phyloP scores from a whole-genome alignment of 2,888 invertebrate species.

The Lordiphosa fenestrarum region DNA sequence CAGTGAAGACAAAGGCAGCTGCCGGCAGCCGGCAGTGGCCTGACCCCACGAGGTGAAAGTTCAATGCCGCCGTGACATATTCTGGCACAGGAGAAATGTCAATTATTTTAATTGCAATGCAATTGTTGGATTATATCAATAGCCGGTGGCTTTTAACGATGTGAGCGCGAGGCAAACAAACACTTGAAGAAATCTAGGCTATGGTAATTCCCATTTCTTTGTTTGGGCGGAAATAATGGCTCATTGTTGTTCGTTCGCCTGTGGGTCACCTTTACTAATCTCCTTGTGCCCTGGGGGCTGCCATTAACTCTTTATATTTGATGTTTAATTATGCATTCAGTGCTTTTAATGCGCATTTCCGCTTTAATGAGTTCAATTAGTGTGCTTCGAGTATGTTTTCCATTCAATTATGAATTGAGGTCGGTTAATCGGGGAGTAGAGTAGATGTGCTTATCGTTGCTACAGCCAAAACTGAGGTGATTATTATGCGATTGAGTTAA shows the following conservation, averaged over 20 bases:
- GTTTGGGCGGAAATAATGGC: background rate
- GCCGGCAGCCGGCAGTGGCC: background rate
- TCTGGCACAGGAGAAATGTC: slow-evolving; percentile 38
- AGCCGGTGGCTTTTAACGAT: slow-evolving; percentile 1
- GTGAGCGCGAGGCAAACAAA: no score
- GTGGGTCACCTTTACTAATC: background rate
- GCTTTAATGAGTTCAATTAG: slow-evolving; percentile 50
- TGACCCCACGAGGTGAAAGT: slow-evolving; percentile 30
- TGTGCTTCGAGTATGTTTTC: slow-evolving; percentile 29
- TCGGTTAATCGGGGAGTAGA: background rate
- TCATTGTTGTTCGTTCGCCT: background rate
- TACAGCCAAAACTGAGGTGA: background rate
- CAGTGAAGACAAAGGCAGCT: slow-evolving; percentile 47
- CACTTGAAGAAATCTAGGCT: slow-evolving; percentile 1
- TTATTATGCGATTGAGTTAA: background rate
- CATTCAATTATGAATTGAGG: slow-evolving; percentile 41
- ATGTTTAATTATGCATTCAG: slow-evolving; percentile 72
- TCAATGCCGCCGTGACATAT: slow-evolving; percentile 44
- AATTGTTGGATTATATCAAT: slow-evolving; percentile 47
- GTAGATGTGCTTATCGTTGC: background rate
- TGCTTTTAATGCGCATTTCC: slow-evolving; percentile 68
- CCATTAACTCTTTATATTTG: slow-evolving; percentile 47
- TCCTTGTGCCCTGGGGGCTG: slow-evolving; percentile 15
- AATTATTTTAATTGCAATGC: slow-evolving; percentile 71
- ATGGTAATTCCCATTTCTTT: slow-evolving; percentile 4